Base-by-base conservation (phyloP, 2,888 invertebrate genomes). In the Heteromurus nitidus region DNA sequence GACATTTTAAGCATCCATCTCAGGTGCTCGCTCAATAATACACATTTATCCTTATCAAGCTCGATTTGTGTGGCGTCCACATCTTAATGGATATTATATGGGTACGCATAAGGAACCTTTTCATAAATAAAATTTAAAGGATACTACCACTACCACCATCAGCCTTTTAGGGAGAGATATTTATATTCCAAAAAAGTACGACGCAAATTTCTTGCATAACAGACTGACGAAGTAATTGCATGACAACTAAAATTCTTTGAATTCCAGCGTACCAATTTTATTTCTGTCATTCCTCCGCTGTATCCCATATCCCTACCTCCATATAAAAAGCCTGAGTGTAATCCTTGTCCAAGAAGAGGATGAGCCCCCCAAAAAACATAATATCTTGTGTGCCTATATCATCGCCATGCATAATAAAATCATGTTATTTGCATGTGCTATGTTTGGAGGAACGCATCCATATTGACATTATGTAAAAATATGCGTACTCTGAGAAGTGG, bases 401-500 rank as follows among this genome's bases (percentile, higher is more conserved):
- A 47, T 5, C 47, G 7, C n/a, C n/a, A n/a, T 47, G 47, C n/a
- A 47, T 47, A 47, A 47, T 47, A 16, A 47, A 47, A 47, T 47
- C 7, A 47, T 47, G n/a, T 16, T 47, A 47, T 47, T 47, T 47
- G 47, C 47, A 47, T 47, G 11, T 47, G 7, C 47, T 3, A 47
- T 47, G 36, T 5, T 36, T 9, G 13, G 7, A 36, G 13, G 36
- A 36, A n/a, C 13, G 47, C 7, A 16, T n/a, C n/a, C n/a, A n/a
- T 47, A 47, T 47, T 47, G 47, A 47, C n/a, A 47, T 47, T 47
- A 47, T 47, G 47, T 47, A 47, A 47, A 47, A 47, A 47, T 47
- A 47, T 47, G 47, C 47, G 11, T 36, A 36, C 36, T 36, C 36
- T 36, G n/a, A n/a, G n/a, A n/a, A n/a, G n/a, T n/a, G n/a, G n/a